phyloP scores from a whole-genome alignment of 1,140 invertebrate genomes.

The Camponotus pennsylvanicus region DNA sequence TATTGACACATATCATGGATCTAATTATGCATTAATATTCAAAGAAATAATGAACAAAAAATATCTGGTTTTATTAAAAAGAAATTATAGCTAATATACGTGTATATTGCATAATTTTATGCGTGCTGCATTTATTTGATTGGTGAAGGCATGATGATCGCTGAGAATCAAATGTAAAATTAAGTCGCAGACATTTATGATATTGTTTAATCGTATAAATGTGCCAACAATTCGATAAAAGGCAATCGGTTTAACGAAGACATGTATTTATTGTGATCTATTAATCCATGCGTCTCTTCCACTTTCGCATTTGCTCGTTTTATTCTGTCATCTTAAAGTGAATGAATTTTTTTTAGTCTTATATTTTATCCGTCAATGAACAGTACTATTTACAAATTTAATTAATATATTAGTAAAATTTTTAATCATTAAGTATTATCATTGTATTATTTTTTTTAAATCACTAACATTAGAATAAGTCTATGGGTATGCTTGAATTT shows the following conservation, averaged over 20 bases:
- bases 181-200: conserved; percentile 6
- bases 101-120: conserved; percentile 2
- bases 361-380: background rate
- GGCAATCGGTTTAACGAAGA: conserved; percentile 32
- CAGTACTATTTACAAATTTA: background rate
- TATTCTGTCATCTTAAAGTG: background rate
- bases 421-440: conserved; percentile 24
- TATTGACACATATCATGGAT: background rate
- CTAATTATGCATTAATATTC: background rate
- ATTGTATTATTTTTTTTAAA: conserved; percentile 5
- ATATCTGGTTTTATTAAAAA: background rate
- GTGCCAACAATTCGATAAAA: conserved; percentile 54
- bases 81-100: background rate
- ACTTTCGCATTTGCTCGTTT: conserved; percentile 25
- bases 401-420: conserved; percentile 21
- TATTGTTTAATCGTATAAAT: conserved; percentile 36
- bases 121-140: conserved; percentile 7
- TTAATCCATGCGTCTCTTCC: conserved; percentile 14
- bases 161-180: conserved; percentile 40
- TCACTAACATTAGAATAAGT: conserved; percentile 22
- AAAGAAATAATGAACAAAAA: background rate
- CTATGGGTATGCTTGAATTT: conserved; percentile 8
- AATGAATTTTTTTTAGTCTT: background rate
- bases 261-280: conserved; percentile 11
- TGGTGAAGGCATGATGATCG: conserved; percentile 42